These are phyloP conservation scores for Conomelus anceps DNA, from an alignment of 2,888 invertebrate genomes.

Conservation along the genomic window DNA sequence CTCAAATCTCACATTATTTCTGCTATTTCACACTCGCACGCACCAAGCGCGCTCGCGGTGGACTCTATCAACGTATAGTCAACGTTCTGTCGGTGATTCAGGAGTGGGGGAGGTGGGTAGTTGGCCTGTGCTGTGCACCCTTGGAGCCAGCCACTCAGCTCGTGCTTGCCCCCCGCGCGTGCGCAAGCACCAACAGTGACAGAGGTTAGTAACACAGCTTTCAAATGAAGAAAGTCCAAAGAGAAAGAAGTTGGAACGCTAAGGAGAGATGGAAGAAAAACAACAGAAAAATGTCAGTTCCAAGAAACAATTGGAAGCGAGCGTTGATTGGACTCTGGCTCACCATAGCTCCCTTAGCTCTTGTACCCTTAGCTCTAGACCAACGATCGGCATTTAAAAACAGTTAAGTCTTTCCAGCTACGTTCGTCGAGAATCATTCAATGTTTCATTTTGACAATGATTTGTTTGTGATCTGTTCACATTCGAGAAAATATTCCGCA, in stretches of 20 bases:
- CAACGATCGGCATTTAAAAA: neutral
- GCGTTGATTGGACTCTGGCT: neutral
- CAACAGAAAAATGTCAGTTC: neutral
- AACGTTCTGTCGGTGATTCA: neutral
- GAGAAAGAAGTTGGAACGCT: neutral
- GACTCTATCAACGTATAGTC: no score
- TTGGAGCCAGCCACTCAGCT: no score
- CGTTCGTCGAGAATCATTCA: neutral
- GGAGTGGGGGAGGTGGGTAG: neutral
- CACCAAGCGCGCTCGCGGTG: no score
- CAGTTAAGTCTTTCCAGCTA: neutral
- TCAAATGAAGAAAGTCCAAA: neutral
- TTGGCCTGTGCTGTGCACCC: neutral
- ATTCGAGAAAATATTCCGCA: neutral
- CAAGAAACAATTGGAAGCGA: neutral
- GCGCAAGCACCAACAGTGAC: neutral
- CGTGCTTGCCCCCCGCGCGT: neutral
- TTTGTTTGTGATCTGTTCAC: neutral
- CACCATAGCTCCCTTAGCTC: no score
- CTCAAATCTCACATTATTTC: no score
- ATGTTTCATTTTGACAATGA: neutral
- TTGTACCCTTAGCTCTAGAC: no score
- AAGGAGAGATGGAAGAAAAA: neutral
- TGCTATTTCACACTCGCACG: no score
- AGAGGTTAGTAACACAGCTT: neutral